Evolutionary conservation across 2,113 vertebrate species (phyloP), one percentile per base, ranked within the genome.

Genomic region (Atractosteus spatula): DNA sequence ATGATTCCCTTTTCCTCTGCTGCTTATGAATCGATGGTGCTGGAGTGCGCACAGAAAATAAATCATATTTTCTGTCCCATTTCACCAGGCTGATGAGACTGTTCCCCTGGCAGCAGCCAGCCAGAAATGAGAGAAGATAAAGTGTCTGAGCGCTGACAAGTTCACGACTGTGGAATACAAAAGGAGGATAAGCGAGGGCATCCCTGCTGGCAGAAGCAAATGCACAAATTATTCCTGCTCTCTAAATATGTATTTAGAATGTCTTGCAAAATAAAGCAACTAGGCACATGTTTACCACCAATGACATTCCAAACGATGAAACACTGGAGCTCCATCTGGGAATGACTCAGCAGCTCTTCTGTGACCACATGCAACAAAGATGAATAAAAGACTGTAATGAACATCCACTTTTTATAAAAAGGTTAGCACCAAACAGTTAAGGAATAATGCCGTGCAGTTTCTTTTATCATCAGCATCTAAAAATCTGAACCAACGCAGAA

Each of bases 21-120:
- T 17, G 64, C 14, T 63, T 68, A 62, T n/a, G 66, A 75, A 57
- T 69, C 56, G 51, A 62, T 68, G 73, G 44, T 70, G 71, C 62
- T 66, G 55, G 54, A 57, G 62, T 68, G 68, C 64, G 64, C 74
- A 68, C 43, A 54, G 73, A 71, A 79, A 77, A 80, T 80, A 78
- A 81, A 80, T 81, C 78, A 72, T 59, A 72, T 80, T 78, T 80
- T 80, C 80, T 80, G 71, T 81, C 77, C 78, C 55, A 75, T 75
- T 75, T 75, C 62, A 61, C 69, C 68, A 59, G 13, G 44, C 55
- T 66, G 69, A 75, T 66, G 55, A 41, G 69, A 4, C 62, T 7
- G 43, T 69, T 79, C 71, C 68, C 76, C 56, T 29, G 16, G 68
- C 72, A 71, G 69, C 66, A 64, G 3, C 43, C 71, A 62, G 61